Percentiles rank a stretch among this genome's conserved stretches.
These are phyloP conservation scores for Orientallactaga sibirica DNA, from an alignment of 2,797 vertebrate species.

Conservation along the genomic window DNA sequence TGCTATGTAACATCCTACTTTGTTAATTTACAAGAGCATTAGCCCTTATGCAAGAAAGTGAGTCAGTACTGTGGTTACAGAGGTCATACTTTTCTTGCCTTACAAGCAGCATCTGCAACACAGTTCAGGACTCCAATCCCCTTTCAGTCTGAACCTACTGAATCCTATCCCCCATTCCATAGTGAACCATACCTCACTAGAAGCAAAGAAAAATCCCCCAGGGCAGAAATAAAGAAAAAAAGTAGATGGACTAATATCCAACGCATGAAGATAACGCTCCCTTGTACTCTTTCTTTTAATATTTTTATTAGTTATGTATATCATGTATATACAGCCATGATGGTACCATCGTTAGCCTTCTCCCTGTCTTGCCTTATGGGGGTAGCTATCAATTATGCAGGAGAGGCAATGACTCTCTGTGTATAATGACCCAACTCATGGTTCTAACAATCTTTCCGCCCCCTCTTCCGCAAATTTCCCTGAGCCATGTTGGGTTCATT, in stretches of 20 bases:
- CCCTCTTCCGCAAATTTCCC: too few relatives aligned
- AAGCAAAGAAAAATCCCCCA: conserved; percentile 35
- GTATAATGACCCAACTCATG: too few relatives aligned
- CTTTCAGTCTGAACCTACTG: conserved; percentile 67
- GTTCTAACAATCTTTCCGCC: too few relatives aligned
- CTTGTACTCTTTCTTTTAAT: background rate
- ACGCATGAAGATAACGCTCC: background rate
- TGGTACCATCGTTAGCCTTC: too few relatives aligned
- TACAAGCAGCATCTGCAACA: background rate
- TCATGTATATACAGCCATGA: too few relatives aligned
- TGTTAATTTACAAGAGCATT: background rate
- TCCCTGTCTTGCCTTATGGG: too few relatives aligned
- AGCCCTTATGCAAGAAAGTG: background rate
- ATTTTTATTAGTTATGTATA: too few relatives aligned
- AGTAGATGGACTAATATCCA: background rate
- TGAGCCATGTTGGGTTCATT: too few relatives aligned
- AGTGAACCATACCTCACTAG: conserved; percentile 54
- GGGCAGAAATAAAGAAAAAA: background rate
- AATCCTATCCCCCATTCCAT: conserved; percentile 63
- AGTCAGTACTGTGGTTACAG: background rate
- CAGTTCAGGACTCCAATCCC: conserved; percentile 62
- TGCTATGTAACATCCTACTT: background rate
- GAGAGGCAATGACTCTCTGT: too few relatives aligned
- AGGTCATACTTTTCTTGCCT: conserved; percentile 31
- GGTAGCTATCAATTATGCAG: too few relatives aligned